Evolutionary conservation across 2,113 vertebrate species (phyloP).

Genomic region (Polypterus senegalus): DNA sequence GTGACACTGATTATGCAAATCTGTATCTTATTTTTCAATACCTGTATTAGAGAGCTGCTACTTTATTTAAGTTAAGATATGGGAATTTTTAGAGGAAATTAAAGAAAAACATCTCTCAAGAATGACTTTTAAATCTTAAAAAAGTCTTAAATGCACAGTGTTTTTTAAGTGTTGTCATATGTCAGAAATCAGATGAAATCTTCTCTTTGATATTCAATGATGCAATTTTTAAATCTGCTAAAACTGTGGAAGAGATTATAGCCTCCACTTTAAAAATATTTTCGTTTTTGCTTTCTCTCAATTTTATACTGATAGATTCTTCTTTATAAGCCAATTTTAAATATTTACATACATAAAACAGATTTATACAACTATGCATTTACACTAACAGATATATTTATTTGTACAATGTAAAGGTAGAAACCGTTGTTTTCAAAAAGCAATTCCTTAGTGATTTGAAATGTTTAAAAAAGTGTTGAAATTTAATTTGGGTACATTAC

Average conservation of each 20-base stretch:
- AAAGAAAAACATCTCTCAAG: conserved; percentile 29
- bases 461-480: no score
- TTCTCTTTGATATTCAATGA: conserved; percentile 37
- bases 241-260: conserved; percentile 31
- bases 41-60: conserved; percentile 47
- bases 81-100: conserved; percentile 22
- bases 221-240: conserved; percentile 24
- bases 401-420: no score
- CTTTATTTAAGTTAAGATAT: conserved; percentile 50
- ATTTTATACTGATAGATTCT: no score
- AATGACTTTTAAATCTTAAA: conserved; percentile 37
- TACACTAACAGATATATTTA: no score
- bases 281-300: no score
- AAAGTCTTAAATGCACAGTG: conserved; percentile 26
- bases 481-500: no score
- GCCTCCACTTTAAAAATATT: conserved; percentile 16
- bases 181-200: conserved; percentile 35
- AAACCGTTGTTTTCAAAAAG: no score
- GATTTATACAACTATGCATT: no score
- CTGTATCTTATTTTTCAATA: conserved; percentile 51
- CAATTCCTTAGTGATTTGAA: no score
- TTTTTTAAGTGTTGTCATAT: conserved; percentile 39
- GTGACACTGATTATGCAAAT: conserved; percentile 75
- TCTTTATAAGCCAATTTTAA: no score
- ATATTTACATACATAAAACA: no score